phyloP scores from a whole-genome alignment of 1,140 invertebrate genomes.

The Steinernema feltiae region DNA sequence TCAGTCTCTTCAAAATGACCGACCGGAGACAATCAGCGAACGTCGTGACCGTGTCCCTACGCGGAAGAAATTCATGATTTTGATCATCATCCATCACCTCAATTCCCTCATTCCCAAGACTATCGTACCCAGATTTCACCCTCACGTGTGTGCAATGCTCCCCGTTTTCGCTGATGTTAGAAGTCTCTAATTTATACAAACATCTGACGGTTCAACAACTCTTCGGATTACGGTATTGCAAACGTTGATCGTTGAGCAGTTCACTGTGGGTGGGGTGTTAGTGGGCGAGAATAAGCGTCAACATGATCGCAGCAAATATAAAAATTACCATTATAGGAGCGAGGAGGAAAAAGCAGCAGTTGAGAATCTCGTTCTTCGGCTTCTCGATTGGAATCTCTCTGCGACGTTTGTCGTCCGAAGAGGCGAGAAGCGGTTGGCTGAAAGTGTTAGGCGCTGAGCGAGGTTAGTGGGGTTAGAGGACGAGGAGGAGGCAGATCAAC shows the following conservation, averaged over 20 bases:
- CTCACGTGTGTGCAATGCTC: no score
- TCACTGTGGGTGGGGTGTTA: neutral
- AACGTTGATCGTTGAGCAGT: neutral
- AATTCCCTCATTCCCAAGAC: no score
- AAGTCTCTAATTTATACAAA: slow-evolving; percentile 9
- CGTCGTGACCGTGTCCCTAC: no score
- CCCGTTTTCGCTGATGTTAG: no score
- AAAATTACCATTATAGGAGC: neutral
- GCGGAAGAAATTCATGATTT: no score
- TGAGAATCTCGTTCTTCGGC: neutral
- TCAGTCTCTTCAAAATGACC: no score
- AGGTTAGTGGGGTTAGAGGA: neutral
- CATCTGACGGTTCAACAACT: neutral
- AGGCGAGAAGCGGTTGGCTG: neutral
- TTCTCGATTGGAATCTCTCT: neutral
- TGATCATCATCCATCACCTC: no score
- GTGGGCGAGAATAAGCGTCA: slow-evolving; percentile 7
- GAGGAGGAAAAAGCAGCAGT: slow-evolving; percentile 8
- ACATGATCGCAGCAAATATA: neutral
- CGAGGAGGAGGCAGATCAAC: neutral
- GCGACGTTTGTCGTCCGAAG: neutral
- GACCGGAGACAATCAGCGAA: no score
- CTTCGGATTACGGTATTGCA: slow-evolving; percentile 1
- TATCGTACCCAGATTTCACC: no score
- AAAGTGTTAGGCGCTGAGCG: neutral